Evolutionary conservation across 2,888 invertebrate genomes (phyloP).

Genomic region (Yponomeuta sedellus): DNA sequence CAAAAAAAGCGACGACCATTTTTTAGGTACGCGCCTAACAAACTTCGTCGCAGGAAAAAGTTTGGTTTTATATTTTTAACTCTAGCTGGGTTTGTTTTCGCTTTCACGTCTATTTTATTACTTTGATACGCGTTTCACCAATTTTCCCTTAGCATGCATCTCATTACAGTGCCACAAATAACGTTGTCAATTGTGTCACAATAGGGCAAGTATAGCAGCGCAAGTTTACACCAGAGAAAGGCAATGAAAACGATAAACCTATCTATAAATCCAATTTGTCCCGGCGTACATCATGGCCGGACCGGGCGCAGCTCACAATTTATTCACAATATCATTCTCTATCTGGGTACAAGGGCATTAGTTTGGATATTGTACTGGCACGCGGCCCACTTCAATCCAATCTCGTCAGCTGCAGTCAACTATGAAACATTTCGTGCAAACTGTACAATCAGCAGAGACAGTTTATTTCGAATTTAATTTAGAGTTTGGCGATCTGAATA

Average conservation of each 20-base stretch:
- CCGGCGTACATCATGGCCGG: conserved; percentile 68
- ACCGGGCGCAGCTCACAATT: conserved; percentile 49
- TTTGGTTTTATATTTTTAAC: too few species aligned
- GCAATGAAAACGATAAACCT: background rate
- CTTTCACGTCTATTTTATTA: too few species aligned
- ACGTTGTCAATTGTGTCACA: too few species aligned
- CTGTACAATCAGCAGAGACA: background rate
- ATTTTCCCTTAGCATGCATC: too few species aligned
- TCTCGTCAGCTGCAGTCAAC: conserved; percentile 30
- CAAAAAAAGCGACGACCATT: too few species aligned
- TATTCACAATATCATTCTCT: conserved; percentile 52
- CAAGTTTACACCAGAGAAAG: background rate
- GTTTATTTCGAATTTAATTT: too few species aligned
- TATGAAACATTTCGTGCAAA: conserved; percentile 1
- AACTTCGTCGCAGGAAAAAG: too few species aligned
- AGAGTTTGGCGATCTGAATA: too few species aligned
- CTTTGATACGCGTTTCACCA: too few species aligned
- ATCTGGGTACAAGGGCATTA: conserved; percentile 21
- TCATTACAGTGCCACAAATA: background rate
- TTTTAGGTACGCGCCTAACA: too few species aligned
- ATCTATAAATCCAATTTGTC: conserved; percentile 68
- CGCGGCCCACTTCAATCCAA: conserved; percentile 46
- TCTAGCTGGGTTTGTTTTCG: too few species aligned
- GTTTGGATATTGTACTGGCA: conserved; percentile 31
- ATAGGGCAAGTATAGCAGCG: too few species aligned